Conservation (phyloP, 2,113 vertebrate genomes). For the Pseudois nayaur region DNA sequence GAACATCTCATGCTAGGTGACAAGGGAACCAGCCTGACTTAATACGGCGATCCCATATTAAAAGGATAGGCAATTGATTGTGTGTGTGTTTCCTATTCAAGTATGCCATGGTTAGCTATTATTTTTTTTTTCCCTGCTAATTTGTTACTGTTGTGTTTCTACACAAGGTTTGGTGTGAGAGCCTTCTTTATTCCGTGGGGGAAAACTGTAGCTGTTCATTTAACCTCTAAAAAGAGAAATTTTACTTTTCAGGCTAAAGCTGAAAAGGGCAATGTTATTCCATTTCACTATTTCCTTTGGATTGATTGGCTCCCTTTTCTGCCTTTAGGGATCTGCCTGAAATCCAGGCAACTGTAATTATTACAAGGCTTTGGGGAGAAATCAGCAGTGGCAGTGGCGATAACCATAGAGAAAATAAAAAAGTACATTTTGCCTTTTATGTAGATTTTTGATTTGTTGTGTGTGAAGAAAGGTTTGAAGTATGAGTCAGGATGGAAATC, state of each 20-base stretch:
- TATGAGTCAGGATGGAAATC: slow-evolving; percentile 50
- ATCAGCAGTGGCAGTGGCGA: slow-evolving; percentile 73
- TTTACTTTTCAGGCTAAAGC: slow-evolving; percentile 59
- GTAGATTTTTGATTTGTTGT: slow-evolving; percentile 71
- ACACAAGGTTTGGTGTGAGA: slow-evolving; percentile 24
- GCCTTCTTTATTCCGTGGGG: slow-evolving; percentile 49
- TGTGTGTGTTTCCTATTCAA: slow-evolving; percentile 10
- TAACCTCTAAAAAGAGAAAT: slow-evolving; percentile 75
- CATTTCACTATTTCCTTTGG: slow-evolving; percentile 74
- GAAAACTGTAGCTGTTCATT: slow-evolving; percentile 68
- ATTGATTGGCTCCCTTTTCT: slow-evolving; percentile 72
- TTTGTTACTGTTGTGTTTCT: slow-evolving; percentile 56
- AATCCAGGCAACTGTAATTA: slow-evolving; percentile 73
- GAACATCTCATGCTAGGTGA: not conserved
- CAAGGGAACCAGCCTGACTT: not conserved
- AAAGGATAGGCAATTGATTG: not conserved
- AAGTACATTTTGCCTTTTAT: slow-evolving; percentile 76
- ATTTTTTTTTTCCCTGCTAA: not conserved
- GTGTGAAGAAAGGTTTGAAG: slow-evolving; percentile 64
- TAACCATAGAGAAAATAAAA: slow-evolving; percentile 81
- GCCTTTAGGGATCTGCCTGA: slow-evolving; percentile 74
- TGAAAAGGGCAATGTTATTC: slow-evolving; percentile 75
- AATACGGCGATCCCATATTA: not conserved
- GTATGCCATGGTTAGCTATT: slow-evolving; percentile 21
- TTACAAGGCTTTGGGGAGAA: slow-evolving; percentile 78